Evolutionary conservation across 2,113 vertebrate genomes (phyloP).

Genomic region (Thamnaconus septentrionalis): DNA sequence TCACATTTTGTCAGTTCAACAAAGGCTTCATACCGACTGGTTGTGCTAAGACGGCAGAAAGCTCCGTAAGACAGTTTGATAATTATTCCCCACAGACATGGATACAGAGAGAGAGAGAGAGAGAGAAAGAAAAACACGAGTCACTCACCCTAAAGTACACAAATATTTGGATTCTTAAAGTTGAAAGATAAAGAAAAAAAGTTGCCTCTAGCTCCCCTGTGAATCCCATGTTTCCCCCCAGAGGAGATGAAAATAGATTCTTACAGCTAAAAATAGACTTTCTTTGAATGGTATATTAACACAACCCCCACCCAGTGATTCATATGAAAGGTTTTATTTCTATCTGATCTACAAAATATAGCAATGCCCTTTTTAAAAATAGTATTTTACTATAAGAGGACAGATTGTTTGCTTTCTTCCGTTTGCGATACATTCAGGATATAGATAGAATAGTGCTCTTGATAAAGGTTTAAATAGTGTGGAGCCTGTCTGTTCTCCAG

Average conservation of each 20-base stretch:
- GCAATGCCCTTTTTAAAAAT: conserved; percentile 93
- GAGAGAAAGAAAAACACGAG: conserved; percentile 15
- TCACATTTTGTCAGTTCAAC: conserved; percentile 28
- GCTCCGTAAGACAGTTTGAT: conserved; percentile 29
- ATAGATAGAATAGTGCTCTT: conserved; percentile 61
- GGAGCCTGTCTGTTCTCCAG: neutral
- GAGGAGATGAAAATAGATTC: conserved; percentile 95
- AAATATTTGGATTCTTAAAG: conserved; percentile 69
- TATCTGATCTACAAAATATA: conserved; percentile 98
- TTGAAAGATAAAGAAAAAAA: conserved; percentile 35
- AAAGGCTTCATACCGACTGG: conserved; percentile 26
- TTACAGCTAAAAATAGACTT: conserved; percentile 97
- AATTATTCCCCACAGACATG: conserved; percentile 47
- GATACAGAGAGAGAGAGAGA: conserved; percentile 25
- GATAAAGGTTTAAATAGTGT: conserved; percentile 39
- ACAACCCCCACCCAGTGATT: conserved; percentile 80
- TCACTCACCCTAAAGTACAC: conserved; percentile 65
- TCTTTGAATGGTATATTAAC: conserved; percentile 81
- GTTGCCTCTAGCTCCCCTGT: conserved; percentile 52
- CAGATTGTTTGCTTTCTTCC: conserved; percentile 34
- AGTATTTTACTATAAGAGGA: conserved; percentile 79
- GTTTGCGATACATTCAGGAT: conserved; percentile 78
- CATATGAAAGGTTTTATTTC: conserved; percentile 70
- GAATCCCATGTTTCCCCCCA: conserved; percentile 60
- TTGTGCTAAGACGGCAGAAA: conserved; percentile 42